Conservation (phyloP, 2,797 vertebrate genomes). For the Manis pentadactyla region DNA sequence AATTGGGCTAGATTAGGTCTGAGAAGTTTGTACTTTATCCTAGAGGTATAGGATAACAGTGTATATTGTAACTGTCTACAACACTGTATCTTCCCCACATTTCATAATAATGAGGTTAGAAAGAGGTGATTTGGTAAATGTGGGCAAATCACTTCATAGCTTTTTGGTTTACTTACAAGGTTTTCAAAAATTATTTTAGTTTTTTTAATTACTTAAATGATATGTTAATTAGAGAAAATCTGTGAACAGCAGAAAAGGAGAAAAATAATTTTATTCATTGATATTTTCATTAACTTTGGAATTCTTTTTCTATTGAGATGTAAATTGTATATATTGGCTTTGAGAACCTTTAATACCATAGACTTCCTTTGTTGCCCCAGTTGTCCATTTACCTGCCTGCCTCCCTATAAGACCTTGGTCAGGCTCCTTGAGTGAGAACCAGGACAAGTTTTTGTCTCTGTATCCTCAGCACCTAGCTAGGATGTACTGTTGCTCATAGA, state of each 20-base stretch:
- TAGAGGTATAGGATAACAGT: not conserved
- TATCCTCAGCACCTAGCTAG: not conserved
- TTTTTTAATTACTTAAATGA: not conserved
- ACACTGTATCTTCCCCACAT: no score
- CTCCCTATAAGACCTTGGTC: not conserved
- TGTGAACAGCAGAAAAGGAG: not conserved
- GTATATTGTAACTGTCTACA: no score
- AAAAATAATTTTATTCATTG: not conserved
- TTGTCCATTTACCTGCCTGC: not conserved
- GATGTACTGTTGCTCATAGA: not conserved
- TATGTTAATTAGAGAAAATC: not conserved
- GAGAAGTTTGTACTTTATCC: constrained; percentile 18
- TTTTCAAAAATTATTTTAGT: not conserved
- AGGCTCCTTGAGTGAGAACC: not conserved
- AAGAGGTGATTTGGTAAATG: not conserved
- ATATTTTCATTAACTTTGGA: not conserved
- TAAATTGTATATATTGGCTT: not conserved
- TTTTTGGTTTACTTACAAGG: not conserved
- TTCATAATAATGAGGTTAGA: not conserved
- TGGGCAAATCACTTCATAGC: not conserved
- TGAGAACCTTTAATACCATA: not conserved
- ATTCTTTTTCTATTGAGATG: not conserved
- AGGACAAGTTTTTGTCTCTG: not conserved
- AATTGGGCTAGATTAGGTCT: not conserved
- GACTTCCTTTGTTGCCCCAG: not conserved